phyloP scores from a whole-genome alignment of 2,113 vertebrate species.

The Centropus bengalensis region DNA sequence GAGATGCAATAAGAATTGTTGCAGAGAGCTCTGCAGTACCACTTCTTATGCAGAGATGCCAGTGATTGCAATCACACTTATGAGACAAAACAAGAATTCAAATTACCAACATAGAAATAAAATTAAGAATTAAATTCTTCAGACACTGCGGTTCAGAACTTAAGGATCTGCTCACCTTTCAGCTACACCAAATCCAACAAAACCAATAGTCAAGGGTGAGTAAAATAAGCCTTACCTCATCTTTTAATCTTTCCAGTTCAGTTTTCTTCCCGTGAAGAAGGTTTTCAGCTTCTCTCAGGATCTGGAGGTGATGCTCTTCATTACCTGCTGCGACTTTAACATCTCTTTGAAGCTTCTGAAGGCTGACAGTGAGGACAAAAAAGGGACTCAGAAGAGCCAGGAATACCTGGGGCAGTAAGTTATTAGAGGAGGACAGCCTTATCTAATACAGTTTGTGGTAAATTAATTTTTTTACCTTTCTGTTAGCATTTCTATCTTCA shows the following conservation, averaged over 20 bases:
- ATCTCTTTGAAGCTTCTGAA: conserved; percentile 80
- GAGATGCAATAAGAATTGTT: background rate
- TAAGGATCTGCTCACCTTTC: background rate
- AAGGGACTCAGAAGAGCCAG: background rate
- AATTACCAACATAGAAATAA: background rate
- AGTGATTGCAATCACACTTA: background rate
- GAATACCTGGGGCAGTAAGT: background rate
- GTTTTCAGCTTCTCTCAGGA: conserved; percentile 77
- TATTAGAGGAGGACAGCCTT: background rate
- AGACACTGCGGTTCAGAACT: background rate
- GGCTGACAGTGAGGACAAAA: conserved; percentile 60
- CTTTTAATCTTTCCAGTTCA: conserved; percentile 76
- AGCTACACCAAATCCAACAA: background rate
- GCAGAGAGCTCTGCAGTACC: background rate
- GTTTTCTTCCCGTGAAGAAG: conserved; percentile 74
- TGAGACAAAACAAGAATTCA: background rate
- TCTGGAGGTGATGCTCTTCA: conserved; percentile 74
- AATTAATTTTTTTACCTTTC: conserved; percentile 69
- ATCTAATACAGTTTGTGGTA: background rate
- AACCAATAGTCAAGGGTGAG: background rate
- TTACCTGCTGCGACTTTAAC: conserved; percentile 68
- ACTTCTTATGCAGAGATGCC: background rate
- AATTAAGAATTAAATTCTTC: background rate
- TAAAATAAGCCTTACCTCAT: conserved; percentile 65
- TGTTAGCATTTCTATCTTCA: conserved; percentile 75